These are phyloP conservation scores for Anthopleura xanthogrammica DNA, from an alignment of 92 coral and sea anemone species.

Conservation along the genomic window DNA sequence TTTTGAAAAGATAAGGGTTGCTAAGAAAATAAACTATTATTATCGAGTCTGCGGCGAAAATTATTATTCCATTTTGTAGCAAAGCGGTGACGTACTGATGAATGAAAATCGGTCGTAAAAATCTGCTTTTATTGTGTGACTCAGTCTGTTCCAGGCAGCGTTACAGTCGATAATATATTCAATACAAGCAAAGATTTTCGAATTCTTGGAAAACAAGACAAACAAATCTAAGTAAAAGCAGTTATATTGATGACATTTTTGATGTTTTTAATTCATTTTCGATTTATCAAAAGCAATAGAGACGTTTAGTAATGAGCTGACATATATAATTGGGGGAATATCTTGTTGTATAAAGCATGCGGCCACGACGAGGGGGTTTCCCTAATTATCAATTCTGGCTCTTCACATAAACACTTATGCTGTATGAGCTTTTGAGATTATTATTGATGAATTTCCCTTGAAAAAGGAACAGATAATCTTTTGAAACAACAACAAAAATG, in stretches of 20 bases:
- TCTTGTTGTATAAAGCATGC: not conserved
- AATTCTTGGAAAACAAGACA: not conserved
- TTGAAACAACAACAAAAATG: not conserved
- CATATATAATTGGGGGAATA: not conserved
- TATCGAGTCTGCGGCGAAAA: no score
- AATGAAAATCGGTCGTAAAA: no score
- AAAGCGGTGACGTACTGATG: no score
- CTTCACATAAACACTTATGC: not conserved
- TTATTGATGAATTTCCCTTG: not conserved
- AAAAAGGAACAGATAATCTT: not conserved
- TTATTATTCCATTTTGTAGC: no score
- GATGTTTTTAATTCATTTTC: not conserved
- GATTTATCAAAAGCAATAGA: not conserved
- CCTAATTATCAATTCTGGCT: not conserved
- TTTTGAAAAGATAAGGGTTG: not conserved
- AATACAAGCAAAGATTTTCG: not conserved
- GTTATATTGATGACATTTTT: not conserved
- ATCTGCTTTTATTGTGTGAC: no score
- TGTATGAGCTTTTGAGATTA: not conserved
- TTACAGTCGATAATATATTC: not conserved
- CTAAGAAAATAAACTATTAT: no score
- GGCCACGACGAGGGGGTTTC: not conserved
- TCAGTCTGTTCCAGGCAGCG: not conserved
- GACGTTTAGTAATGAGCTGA: not conserved
- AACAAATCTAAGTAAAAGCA: not conserved